phyloP scores from a whole-genome alignment of 2,113 vertebrate genomes.

The Furnarius figulus region DNA sequence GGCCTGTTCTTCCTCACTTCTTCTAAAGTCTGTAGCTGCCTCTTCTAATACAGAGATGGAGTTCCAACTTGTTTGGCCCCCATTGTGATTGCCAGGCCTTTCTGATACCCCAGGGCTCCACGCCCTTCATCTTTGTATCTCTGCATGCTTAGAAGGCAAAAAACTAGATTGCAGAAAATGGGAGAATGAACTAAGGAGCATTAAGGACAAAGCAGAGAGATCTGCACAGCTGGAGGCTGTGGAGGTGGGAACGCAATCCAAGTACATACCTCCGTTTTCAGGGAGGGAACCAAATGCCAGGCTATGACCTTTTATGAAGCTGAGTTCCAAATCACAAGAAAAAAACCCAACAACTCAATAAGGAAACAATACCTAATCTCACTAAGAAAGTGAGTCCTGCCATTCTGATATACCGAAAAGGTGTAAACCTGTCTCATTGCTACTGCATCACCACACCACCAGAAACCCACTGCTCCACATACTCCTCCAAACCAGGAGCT shows the following conservation, averaged over 20 bases:
- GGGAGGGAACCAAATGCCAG: not conserved
- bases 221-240: not conserved
- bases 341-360: not conserved
- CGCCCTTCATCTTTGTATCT: not conserved
- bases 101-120: not conserved
- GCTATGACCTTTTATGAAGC: not conserved
- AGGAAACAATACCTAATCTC: not conserved
- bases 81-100: not conserved
- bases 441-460: not conserved
- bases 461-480: not conserved
- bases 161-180: not conserved
- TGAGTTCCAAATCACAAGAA: not conserved
- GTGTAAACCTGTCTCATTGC: not conserved
- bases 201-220: not conserved
- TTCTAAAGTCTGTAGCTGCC: not conserved
- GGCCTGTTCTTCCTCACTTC: not conserved
- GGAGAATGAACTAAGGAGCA: not conserved
- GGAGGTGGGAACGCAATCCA: not conserved
- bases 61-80: not conserved
- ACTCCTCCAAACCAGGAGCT: not conserved
- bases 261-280: not conserved
- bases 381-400: not conserved
- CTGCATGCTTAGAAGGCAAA: not conserved
- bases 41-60: not conserved
- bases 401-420: not conserved